Conservation (phyloP, 2,113 vertebrate genomes). For the Mormyrus lacerda region DNA sequence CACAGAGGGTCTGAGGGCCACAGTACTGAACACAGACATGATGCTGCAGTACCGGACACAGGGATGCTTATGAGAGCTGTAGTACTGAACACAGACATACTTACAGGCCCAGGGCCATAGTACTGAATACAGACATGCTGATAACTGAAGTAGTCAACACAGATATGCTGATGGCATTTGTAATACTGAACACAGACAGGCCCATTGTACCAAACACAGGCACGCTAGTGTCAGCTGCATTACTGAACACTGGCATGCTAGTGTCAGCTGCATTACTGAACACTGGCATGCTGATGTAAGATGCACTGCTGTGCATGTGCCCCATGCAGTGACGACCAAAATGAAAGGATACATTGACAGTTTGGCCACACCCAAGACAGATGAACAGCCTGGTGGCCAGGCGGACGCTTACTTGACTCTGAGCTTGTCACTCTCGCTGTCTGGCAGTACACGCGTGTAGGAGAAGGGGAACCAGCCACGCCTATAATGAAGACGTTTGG, state of each 20-base stretch:
- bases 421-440: conserved; percentile 71
- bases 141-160: background rate
- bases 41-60: background rate
- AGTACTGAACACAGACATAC: background rate
- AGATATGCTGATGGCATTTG: background rate
- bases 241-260: background rate
- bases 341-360: background rate
- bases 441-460: conserved; percentile 87
- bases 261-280: background rate
- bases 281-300: background rate
- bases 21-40: background rate
- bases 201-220: background rate
- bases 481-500: conserved; percentile 51
- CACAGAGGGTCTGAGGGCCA: background rate
- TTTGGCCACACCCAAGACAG: background rate
- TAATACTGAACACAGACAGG: conserved; percentile 2
- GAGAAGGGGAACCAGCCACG: conserved; percentile 98
- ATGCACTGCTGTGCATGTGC: background rate
- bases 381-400: background rate
- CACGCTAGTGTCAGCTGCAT: background rate
- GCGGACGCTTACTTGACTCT: conserved; percentile 73
- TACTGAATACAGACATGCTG: background rate
- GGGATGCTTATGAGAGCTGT: background rate
- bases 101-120: background rate
- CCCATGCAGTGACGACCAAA: background rate